A percentile compares a stretch with the other conserved stretches of the same genome.
phyloP scores from a whole-genome alignment of 92 coral and sea anemone species.

The Montipora capitata region DNA sequence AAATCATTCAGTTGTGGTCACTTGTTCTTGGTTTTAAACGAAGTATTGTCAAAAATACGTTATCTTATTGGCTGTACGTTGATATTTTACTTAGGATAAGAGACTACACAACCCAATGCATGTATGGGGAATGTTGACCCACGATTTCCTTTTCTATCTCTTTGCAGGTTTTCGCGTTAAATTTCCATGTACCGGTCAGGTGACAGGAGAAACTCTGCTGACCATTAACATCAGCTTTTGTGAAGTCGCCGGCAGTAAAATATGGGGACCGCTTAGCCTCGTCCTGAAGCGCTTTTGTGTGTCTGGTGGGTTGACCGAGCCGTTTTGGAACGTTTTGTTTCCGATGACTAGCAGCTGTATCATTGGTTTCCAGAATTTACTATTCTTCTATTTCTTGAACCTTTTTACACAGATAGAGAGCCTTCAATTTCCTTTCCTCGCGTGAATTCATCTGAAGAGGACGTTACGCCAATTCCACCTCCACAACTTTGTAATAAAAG shows the following conservation, averaged over 20 bases:
- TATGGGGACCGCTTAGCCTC: constrained; percentile 87
- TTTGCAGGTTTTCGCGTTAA: constrained; percentile 82
- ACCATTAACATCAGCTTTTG: constrained; percentile 88
- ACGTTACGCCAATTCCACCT: constrained; percentile 18
- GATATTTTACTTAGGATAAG: too few relatives aligned
- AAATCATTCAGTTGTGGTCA: too few relatives aligned
- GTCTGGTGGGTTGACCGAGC: constrained; percentile 57
- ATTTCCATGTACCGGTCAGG: constrained; percentile 90
- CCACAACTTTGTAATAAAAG: constrained; percentile 86
- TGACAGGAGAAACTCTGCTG: constrained; percentile 78
- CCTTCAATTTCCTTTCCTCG: not conserved
- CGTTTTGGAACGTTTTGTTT: not conserved
- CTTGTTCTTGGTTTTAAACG: too few relatives aligned
- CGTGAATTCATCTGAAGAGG: constrained; percentile 13
- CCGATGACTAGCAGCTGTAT: too few relatives aligned
- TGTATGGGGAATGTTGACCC: too few relatives aligned
- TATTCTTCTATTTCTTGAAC: too few relatives aligned
- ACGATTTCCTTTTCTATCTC: not conserved
- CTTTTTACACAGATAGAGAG: not conserved
- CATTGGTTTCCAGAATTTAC: too few relatives aligned
- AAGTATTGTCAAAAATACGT: too few relatives aligned
- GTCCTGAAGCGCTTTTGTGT: constrained; percentile 86
- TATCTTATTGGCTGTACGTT: too few relatives aligned
- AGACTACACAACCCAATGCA: too few relatives aligned
- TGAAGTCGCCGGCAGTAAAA: constrained; percentile 69